Base-by-base conservation (phyloP, 2,888 invertebrate genomes). In the Herminia tarsipennalis region DNA sequence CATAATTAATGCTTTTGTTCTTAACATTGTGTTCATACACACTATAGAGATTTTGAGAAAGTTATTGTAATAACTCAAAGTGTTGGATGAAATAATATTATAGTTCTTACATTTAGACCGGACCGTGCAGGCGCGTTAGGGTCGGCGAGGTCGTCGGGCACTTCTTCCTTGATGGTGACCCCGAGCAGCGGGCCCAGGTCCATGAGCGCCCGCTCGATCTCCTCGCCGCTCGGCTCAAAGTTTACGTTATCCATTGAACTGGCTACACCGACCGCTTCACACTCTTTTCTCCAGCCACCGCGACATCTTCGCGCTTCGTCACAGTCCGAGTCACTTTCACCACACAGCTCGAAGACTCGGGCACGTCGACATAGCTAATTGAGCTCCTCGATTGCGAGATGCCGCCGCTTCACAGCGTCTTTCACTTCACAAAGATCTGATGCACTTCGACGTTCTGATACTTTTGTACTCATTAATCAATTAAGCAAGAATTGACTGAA, bases 171-270 rank as follows among this genome's bases (percentile, higher is more conserved):
- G 70, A 92, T 86, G 69, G 83, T 80, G 66, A 91, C 90, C 27
- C 90, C 91, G 56, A 90, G 84, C 52, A 90, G 83, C 50, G 90
- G 89, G 35, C 82, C 86, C 47, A 92, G 76, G 68, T 91, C 92
- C 88, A 92, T 85, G 52, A 92, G 78, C 45, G 89, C 90, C 44
- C 86, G 83, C 76, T 92, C 91, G 43, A 92, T 86, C 54, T 91
- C 92, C 57, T 90, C 92, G 45, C 85, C 87, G 52, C 83, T 81
- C 55, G 82, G 70, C 56, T 83, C 79, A 70, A 86, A 88, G 65
- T 76, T 78, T 46, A 82, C 77, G 81, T 79, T 86, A 63, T 90
- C 90, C 91, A 91, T 90, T 66, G 13, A 55, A 54, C 57, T 64
- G 47, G 51, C 54, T 73, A 59, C 50, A 50, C 41, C 48, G 44